Evolutionary conservation across 1,140 invertebrate species (phyloP), one percentile per base, ranked within the genome.

Genomic region (Oryctes rhinoceros): DNA sequence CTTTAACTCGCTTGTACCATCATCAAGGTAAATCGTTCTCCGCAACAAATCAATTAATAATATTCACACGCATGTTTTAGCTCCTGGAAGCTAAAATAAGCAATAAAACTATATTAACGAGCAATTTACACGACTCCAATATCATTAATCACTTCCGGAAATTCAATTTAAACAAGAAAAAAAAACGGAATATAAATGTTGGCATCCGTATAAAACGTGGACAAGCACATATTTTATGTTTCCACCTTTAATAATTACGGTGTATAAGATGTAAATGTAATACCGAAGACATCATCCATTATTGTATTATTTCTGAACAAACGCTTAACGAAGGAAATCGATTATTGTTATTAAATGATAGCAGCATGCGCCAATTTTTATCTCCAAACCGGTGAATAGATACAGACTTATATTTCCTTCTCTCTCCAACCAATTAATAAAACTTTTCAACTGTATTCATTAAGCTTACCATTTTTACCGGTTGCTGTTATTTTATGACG

Each of bases 321-420:
- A 3, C 39, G 39, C 3, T 44, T 44, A 44, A 44, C 39, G 39
- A 44, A 59, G 53, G 53, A 59, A 59, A 18, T 59, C 18, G 53
- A 59, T 59, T 59, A 59, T 59, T 59, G 18, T 59, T 59, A 59
- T 59, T 59, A 59, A 18, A 59, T 18, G 15, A 4, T 59, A 59
- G 53, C 15, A 59, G 53, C 53, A 59, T 59, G 53, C 15, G 53
- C 53, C 18, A 59, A 59, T 59, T 59, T 59, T 59, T 59, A 59
- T 44, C 39, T 1, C 9, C 39, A 10, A 30, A 2, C 2, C 24
- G 0, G 24, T 30, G 24, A 30, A 30, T 30, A 30, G 24, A 30
- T 30, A 30, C 24, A 30, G 24, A 2, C 24, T 30, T 10, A 44
- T 44, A 0, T 44, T 1, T 44, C 39, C 3, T 18, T 59, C 53